A percentile compares a stretch with the other conserved stretches of the same genome.
These are phyloP conservation scores for Philonicus albiceps DNA, from an alignment of 2,888 invertebrate genomes.

Conservation along the genomic window DNA sequence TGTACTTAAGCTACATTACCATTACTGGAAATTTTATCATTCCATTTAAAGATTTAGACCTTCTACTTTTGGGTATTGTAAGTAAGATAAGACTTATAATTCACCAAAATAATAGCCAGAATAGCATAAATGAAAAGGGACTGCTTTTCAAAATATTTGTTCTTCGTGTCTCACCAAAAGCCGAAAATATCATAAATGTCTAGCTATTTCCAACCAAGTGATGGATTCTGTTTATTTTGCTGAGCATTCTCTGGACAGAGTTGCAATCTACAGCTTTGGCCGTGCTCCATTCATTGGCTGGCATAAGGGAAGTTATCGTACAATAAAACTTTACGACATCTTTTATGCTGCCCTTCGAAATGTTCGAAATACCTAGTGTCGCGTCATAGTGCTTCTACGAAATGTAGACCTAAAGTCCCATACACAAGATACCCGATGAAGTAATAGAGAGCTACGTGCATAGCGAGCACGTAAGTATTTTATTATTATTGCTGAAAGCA, in stretches of 20 bases:
- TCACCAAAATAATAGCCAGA: background rate
- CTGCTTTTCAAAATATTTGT: background rate
- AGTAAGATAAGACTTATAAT: background rate
- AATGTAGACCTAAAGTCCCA: background rate
- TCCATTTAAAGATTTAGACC: background rate
- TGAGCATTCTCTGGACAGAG: background rate
- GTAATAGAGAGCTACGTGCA: background rate
- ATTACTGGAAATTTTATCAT: background rate
- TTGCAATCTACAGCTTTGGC: background rate
- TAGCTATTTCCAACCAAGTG: background rate
- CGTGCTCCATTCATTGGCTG: background rate
- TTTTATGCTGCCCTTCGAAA: conserved; percentile 6
- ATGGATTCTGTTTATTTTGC: background rate
- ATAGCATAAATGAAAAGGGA: background rate
- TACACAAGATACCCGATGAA: background rate
- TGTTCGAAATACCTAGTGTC: background rate
- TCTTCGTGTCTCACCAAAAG: background rate
- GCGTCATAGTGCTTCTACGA: background rate
- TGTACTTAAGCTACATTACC: background rate
- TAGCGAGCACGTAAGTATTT: conserved; percentile 16
- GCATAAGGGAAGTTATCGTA: conserved; percentile 7
- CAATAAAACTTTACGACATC: conserved; percentile 26
- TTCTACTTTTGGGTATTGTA: background rate
- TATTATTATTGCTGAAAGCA: conserved; percentile 22
- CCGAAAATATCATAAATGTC: conserved; percentile 1